Percentiles rank a stretch among this genome's conserved stretches.
These are phyloP conservation scores for Sminthopsis crassicaudata DNA, from an alignment of 2,113 vertebrate species.

Conservation along the genomic window DNA sequence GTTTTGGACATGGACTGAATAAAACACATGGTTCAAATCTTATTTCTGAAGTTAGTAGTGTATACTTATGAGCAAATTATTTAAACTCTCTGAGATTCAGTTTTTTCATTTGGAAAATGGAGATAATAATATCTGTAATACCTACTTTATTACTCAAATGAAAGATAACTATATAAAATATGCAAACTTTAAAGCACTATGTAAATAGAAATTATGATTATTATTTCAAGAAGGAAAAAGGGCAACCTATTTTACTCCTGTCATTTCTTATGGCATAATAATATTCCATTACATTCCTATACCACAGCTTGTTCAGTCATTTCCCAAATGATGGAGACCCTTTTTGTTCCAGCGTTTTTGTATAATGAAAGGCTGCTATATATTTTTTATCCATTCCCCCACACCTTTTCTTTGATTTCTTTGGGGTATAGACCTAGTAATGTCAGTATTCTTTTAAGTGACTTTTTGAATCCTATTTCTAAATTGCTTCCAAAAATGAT, in stretches of 20 bases:
- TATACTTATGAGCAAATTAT: neutral
- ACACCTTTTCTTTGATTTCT: neutral
- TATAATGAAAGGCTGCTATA: neutral
- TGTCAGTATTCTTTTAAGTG: neutral
- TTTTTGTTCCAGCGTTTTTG: neutral
- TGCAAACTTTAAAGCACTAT: neutral
- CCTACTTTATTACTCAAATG: neutral
- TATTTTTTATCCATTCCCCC: neutral
- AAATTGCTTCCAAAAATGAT: neutral
- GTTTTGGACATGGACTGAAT: neutral
- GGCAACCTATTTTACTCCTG: neutral
- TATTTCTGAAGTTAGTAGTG: neutral
- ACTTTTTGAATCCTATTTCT: neutral
- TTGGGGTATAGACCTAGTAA: neutral
- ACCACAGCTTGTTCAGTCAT: neutral
- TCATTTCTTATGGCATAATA: neutral
- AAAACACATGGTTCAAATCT: neutral
- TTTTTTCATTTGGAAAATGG: neutral
- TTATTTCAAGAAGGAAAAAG: neutral
- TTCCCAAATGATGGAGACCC: neutral
- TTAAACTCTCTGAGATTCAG: neutral
- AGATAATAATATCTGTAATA: constrained; percentile 26
- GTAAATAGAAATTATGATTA: neutral
- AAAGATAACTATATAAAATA: neutral
- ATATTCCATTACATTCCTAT: neutral